Conservation (phyloP, 53 echinoderm and acorn worm genomes). For the Henricia sp. region DNA sequence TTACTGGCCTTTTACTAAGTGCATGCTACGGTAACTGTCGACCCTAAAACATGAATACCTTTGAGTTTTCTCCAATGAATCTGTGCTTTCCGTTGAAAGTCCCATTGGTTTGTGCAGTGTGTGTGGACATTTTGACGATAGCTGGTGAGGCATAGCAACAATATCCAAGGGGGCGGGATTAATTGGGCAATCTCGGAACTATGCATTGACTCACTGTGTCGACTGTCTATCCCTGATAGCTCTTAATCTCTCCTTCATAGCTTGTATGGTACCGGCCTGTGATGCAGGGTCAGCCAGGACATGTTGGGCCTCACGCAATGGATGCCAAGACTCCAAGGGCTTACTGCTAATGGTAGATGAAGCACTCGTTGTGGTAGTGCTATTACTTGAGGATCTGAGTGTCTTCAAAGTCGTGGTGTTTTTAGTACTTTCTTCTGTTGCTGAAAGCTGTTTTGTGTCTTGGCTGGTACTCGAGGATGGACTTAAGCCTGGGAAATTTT, state of each 20-base stretch:
- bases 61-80: too few species aligned
- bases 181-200: too few species aligned
- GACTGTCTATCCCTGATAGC: conserved; percentile 9
- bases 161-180: too few species aligned
- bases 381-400: background rate
- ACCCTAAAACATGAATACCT: too few species aligned
- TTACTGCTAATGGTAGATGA: conserved; percentile 3
- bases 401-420: conserved; percentile 3
- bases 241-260: conserved; percentile 68
- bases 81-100: too few species aligned
- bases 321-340: conserved; percentile 68
- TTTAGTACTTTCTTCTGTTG: background rate
- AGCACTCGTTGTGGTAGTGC: background rate
- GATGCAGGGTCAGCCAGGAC: conserved; percentile 83
- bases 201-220: conserved; percentile 8
- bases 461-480: conserved; percentile 28
- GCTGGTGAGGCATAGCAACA: too few species aligned
- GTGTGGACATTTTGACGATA: too few species aligned
- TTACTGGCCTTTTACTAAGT: too few species aligned
- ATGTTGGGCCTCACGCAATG: conserved; percentile 70
- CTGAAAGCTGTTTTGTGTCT: conserved; percentile 15
- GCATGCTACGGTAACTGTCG: too few species aligned
- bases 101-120: too few species aligned
- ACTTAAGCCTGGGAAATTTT: conserved; percentile 17
- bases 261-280: conserved; percentile 80